Evolutionary conservation across 1,140 invertebrate species (phyloP), one percentile per base, ranked within the genome.

Genomic region (Drosophila paulistorum): DNA sequence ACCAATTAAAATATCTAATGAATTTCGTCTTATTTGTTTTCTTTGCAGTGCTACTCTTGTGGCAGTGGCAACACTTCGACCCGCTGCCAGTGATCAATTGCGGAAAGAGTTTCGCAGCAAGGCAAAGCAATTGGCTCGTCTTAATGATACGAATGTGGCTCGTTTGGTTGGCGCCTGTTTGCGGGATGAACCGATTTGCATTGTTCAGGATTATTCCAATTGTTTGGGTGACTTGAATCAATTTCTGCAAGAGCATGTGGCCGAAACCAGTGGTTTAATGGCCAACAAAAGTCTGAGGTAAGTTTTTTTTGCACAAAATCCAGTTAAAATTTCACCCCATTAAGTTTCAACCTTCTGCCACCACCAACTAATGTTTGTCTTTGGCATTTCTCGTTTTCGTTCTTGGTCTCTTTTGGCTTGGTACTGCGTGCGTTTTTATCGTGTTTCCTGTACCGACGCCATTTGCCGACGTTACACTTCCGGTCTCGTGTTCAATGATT

Each of bases 121-220:
- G 92, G 95, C 96, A 58, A 95, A 95, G 82, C 94, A 94, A 58
- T 93, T 97, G 89, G 94, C 95, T 10, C 93, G 94, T 71, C 94
- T 98, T 13, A 94, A 94, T 73, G 96, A 98, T 92, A 94, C 95
- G 13, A 97, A 98, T 92, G 94, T 98, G 74, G 95, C 95, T 37
- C 93, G 94, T 45, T 93, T 98, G 65, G 93, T 98, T 26, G 97
- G 96, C 41, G 96, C 96, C 64, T 96, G 96, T 74, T 94, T 96
- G 77, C 92, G 94, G 30, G 94, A 95, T 65, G 95, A 97, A 79
- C 96, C 96, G 20, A 94, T 96, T 68, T 95, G 94, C 90, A 92
- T 95, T 74, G 93, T 96, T 61, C 92, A 95, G 74, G 95, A 96
- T 91, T 96, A 96, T 87, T 90, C 83, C 10, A 78, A 90, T 76